Percentiles rank a stretch among this genome's conserved stretches.
These are phyloP conservation scores for Lacerta agilis DNA, from an alignment of 2,797 vertebrate genomes.

Conservation along the genomic window DNA sequence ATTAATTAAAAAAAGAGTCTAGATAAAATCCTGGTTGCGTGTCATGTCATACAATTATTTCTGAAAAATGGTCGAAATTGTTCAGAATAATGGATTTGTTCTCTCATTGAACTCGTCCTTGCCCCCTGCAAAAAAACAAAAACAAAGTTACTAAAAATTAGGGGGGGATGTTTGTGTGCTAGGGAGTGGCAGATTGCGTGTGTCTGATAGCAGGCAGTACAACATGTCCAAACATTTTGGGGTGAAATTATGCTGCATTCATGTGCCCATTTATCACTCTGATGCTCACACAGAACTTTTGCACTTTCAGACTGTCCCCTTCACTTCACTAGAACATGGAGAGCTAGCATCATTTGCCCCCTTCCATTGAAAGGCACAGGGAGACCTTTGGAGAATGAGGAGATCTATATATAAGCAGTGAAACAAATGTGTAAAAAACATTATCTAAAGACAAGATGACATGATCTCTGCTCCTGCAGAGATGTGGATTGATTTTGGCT, in stretches of 20 bases:
- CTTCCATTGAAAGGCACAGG: neutral
- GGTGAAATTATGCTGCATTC: constrained; percentile 10
- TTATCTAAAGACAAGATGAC: neutral
- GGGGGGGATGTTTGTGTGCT: neutral
- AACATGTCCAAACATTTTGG: constrained; percentile 1
- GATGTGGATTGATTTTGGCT: neutral
- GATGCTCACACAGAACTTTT: neutral
- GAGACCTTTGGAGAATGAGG: neutral
- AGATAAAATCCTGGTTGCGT: constrained; percentile 37
- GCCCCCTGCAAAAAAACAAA: neutral
- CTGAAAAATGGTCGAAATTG: constrained; percentile 16
- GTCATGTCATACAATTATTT: constrained; percentile 9
- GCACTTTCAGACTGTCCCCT: neutral
- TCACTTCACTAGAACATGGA: neutral
- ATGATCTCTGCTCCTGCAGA: neutral
- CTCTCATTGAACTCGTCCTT: neutral
- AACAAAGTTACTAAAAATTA: constrained; percentile 10
- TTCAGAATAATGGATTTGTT: constrained; percentile 32
- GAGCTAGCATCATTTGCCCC: neutral
- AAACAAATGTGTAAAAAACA: neutral
- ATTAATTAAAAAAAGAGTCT: constrained; percentile 11
- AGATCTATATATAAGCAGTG: neutral
- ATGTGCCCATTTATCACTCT: neutral
- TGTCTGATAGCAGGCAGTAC: constrained; percentile 16
- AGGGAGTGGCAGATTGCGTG: neutral